phyloP scores from a whole-genome alignment of 1,140 invertebrate species.

The Meloidogyne exigua region DNA sequence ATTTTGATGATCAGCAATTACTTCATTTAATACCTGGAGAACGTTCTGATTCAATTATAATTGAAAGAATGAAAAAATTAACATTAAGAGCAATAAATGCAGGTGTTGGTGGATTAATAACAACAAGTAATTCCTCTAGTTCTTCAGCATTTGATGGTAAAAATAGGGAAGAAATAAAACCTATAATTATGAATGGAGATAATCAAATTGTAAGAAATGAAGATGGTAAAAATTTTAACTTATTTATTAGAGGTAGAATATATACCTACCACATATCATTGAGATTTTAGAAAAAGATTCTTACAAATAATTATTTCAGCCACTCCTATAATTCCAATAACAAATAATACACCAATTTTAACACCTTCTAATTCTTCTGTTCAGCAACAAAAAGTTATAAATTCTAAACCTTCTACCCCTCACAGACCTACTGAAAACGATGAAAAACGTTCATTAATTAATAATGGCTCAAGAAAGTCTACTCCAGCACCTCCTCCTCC shows the following conservation, averaged over 20 bases:
- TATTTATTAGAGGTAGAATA: too few species aligned
- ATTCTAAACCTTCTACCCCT: background rate
- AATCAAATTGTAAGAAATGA: background rate
- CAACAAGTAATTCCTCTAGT: constrained; percentile 4
- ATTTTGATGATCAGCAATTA: constrained; percentile 62
- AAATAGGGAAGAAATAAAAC: background rate
- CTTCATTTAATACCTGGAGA: constrained; percentile 63
- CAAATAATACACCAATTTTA: background rate
- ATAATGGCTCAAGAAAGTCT: background rate
- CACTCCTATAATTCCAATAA: background rate
- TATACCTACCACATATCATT: too few species aligned
- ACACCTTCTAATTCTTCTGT: background rate
- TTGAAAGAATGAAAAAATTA: constrained; percentile 58
- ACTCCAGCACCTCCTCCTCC: background rate
- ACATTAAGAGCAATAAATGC: constrained; percentile 53
- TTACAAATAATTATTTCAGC: background rate
- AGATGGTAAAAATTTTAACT: background rate
- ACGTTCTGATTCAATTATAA: constrained; percentile 54
- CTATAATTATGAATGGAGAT: constrained; percentile 8
- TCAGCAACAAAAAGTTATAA: background rate
- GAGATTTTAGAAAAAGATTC: too few species aligned
- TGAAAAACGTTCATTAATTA: background rate
- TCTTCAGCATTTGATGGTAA: background rate
- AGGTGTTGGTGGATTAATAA: constrained; percentile 36
- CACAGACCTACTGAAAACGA: background rate